A percentile compares a stretch with the other conserved stretches of the same genome.
Evolutionary conservation across 30 jellyfish, hydroid and myxozoan species (phyloP).

Genomic region (Phacellophora camtschatica): DNA sequence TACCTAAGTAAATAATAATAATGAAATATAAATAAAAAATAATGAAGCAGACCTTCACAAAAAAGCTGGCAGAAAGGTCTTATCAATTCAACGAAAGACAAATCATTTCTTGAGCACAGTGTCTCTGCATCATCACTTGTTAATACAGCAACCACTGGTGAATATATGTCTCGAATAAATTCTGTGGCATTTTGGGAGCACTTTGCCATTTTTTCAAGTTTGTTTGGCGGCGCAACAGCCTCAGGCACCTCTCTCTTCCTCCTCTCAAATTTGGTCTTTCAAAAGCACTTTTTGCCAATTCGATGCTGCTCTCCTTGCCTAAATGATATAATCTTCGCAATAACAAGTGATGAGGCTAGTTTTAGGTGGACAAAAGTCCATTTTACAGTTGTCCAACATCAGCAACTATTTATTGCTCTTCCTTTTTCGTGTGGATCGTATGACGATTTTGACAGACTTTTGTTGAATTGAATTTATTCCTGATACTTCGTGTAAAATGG

Average conservation of each 20-base stretch:
- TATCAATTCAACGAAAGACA: slow-evolving; percentile 86
- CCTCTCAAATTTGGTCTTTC: background rate
- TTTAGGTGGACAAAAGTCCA: no score
- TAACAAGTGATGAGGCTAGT: no score
- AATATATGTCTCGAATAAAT: slow-evolving; percentile 62
- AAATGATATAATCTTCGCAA: no score
- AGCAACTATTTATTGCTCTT: no score
- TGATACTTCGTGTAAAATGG: no score
- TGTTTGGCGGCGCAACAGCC: background rate
- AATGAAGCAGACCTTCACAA: slow-evolving; percentile 78
- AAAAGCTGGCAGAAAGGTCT: slow-evolving; percentile 94
- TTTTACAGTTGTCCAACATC: no score
- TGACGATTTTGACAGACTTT: no score
- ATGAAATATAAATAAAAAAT: no score
- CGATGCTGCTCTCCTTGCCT: no score
- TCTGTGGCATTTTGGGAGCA: slow-evolving; percentile 58
- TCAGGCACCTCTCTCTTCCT: background rate
- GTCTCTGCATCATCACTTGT: slow-evolving; percentile 93
- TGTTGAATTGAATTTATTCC: no score
- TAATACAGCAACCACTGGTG: slow-evolving; percentile 86
- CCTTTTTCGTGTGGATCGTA: no score
- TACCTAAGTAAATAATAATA: no score
- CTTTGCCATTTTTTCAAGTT: slow-evolving; percentile 3
- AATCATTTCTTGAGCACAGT: slow-evolving; percentile 70
- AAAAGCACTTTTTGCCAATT: background rate